phyloP scores from a whole-genome alignment of 1,140 invertebrate species.

The Penaeus chinensis region DNA sequence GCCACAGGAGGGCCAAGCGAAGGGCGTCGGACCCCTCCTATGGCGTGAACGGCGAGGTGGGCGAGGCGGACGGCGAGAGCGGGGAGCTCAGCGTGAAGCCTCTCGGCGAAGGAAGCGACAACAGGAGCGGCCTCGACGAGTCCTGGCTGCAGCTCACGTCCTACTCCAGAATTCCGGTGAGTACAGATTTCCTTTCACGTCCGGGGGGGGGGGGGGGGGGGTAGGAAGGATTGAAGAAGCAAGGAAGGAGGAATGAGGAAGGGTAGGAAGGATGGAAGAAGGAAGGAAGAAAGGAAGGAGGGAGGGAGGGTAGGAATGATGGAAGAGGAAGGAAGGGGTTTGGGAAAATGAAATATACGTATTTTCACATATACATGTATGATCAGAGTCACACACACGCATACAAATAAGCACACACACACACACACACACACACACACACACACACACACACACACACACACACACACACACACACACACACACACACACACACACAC shows the following conservation, averaged over 20 bases:
- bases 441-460: too few relatives aligned
- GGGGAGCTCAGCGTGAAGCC: slow-evolving; percentile 34
- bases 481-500: too few relatives aligned
- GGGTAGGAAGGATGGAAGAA: too few relatives aligned
- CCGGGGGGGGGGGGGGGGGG: background rate
- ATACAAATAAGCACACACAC: too few relatives aligned
- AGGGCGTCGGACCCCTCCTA: slow-evolving; percentile 38
- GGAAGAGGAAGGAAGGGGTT: too few relatives aligned
- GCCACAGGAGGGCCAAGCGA: slow-evolving; percentile 7
- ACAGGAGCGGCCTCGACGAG: background rate
- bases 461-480: too few relatives aligned
- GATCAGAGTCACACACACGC: too few relatives aligned
- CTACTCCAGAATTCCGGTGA: slow-evolving; percentile 45
- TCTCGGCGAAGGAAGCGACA: slow-evolving; percentile 2
- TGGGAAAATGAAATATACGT: too few relatives aligned
- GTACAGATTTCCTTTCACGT: background rate
- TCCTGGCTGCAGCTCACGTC: slow-evolving; percentile 40
- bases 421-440: too few relatives aligned
- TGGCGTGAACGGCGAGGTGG: slow-evolving; percentile 27
- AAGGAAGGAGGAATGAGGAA: background rate
- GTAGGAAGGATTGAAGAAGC: background rate
- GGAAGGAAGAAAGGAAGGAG: too few relatives aligned
- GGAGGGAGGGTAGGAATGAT: too few relatives aligned
- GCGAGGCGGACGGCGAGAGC: background rate
- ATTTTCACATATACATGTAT: too few relatives aligned